Conservation (phyloP, 2,797 vertebrate species). For the Tamandua tetradactyla region DNA sequence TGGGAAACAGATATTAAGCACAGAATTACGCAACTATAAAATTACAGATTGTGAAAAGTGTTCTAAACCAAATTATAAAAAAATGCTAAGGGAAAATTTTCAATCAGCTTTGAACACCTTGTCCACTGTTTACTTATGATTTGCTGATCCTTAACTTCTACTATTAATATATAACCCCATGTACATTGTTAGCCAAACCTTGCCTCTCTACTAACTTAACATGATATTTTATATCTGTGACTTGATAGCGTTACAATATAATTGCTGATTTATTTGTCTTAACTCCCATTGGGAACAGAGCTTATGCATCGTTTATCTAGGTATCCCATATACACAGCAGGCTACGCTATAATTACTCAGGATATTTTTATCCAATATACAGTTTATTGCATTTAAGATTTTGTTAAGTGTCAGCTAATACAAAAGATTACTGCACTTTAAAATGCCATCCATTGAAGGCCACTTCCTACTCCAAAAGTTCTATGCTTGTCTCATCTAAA, state of each 20-base stretch:
- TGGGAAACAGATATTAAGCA: neutral
- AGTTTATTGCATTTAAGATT: neutral
- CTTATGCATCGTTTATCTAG: neutral
- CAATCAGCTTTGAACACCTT: neutral
- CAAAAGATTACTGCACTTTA: slow-evolving; percentile 12
- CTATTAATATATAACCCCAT: neutral
- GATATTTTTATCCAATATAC: neutral
- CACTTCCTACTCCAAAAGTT: neutral
- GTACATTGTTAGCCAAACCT: neutral
- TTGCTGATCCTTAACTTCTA: neutral
- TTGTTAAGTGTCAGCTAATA: neutral
- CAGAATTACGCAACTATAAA: neutral
- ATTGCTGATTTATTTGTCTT: neutral
- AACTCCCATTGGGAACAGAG: neutral
- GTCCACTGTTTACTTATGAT: neutral
- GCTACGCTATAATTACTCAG: neutral
- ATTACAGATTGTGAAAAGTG: neutral
- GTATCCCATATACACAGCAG: neutral
- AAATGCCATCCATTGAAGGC: neutral
- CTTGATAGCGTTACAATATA: neutral
- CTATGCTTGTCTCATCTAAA: no score
- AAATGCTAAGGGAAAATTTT: neutral
- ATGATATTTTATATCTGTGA: neutral
- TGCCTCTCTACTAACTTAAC: neutral
- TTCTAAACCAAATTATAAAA: neutral